Evolutionary conservation across 2,797 vertebrate species (phyloP), one percentile per base, ranked within the genome.

Genomic region (Pagetopsis macropterus): DNA sequence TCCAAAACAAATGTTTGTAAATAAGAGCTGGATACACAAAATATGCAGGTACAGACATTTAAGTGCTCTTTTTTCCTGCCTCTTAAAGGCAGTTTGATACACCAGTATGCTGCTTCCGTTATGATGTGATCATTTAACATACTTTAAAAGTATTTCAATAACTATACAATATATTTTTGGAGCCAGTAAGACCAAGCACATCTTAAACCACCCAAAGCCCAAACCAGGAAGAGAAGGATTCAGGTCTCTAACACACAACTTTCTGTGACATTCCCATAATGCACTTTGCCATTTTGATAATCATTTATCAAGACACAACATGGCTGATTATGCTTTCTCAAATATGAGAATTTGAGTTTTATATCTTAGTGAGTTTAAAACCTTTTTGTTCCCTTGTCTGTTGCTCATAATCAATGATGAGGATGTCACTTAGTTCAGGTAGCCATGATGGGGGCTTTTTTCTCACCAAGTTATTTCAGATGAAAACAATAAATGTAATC

Each of bases 31-130:
- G 58, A 23, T 1, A 16, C 14, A 2, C 41, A 27, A 17, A 37
- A 11, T n/a, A 0, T 67, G 8, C 45, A 62, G 10, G 23, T 41
- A 13, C 27, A 78, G 9, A 49, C 21, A 9, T 8, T 31, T 17
- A 13, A 19, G 41, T 64, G 1, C 10, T 45, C 5, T 54, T 12
- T 23, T 43, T 5, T 62, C 69, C 60, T 50, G 68, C 33, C 62
- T 7, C 3, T 0, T 23, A n/a, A 74, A 31, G 49, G 50, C 49
- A 45, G 17, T 58, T 33, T 74, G 17, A 71, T 37, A 52, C 23
- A 52, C 17, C 57, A 63, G 8, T 13, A 40, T 27, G 70, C 57
- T 65, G 71, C 52, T 78, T 65, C 65, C 21, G 1, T 50, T 17
- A 52, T 51, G 17, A 43, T 67, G 27, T 54, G 65, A 70, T 0